These are phyloP conservation scores for Eupeodes corollae DNA, from an alignment of 1,140 invertebrate genomes.

Conservation along the genomic window DNA sequence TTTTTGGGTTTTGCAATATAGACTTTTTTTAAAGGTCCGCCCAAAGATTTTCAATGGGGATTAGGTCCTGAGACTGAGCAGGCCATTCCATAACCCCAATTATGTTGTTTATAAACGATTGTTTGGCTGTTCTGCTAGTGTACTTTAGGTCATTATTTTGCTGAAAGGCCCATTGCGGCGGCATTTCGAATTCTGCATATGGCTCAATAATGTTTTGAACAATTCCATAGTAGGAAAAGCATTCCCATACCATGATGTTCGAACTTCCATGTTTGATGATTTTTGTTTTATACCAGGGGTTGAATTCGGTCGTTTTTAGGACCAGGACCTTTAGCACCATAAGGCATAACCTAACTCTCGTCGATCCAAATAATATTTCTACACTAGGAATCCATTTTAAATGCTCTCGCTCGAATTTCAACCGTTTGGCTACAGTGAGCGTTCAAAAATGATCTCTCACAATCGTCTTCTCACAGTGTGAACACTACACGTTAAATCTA, in stretches of 20 bases:
- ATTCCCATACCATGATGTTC: slow-evolving; percentile 17
- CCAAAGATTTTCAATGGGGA: too few relatives aligned
- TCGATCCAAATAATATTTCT: slow-evolving; percentile 4
- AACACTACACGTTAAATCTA: too few relatives aligned
- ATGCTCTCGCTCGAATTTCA: slow-evolving; percentile 5
- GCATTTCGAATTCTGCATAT: slow-evolving; percentile 16
- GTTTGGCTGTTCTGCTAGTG: slow-evolving; percentile 26
- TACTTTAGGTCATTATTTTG: slow-evolving; percentile 11
- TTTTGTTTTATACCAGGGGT: slow-evolving; percentile 10
- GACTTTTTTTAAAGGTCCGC: slow-evolving; percentile 8
- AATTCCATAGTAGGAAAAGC: slow-evolving; percentile 13
- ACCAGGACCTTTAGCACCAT: slow-evolving; percentile 6
- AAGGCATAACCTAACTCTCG: too few relatives aligned
- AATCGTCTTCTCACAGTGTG: too few relatives aligned
- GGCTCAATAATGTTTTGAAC: slow-evolving; percentile 13
- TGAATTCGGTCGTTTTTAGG: slow-evolving; percentile 7
- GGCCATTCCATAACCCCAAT: too few relatives aligned
- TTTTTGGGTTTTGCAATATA: slow-evolving; percentile 8
- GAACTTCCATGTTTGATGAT: slow-evolving; percentile 20
- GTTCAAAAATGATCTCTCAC: too few relatives aligned
- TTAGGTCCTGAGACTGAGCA: too few relatives aligned
- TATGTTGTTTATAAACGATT: too few relatives aligned
- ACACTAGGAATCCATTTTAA: slow-evolving; percentile 1
- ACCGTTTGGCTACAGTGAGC: background rate
- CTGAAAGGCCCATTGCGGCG: slow-evolving; percentile 13